Base-by-base conservation (phyloP, 2,797 vertebrate species). In the Momotus momota region DNA sequence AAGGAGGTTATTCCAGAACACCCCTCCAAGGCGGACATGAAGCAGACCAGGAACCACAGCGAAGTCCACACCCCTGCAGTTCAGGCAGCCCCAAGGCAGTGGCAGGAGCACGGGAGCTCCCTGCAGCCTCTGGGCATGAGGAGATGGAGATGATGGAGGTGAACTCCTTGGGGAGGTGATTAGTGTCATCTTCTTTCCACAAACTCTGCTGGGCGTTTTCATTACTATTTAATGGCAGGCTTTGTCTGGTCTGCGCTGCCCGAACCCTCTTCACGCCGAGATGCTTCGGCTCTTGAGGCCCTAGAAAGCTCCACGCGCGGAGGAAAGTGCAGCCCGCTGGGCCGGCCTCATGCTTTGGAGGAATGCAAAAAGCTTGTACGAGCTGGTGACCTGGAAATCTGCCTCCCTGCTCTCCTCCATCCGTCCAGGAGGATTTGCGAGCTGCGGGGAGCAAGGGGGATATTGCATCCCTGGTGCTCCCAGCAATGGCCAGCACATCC, bases 101-200 rank as follows among this genome's bases (percentile, higher is more conserved):
- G 57, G 60, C 49, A 55, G 79, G 61, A 87, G 27, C 38, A 26
- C 18, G 17, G 15, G 20, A 48, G 33, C 40, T 26, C 20, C 49
- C 78, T 48, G 57, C 38, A 75, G 78, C 73, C 94, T 72, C 51
- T 27, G 61, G 83, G 74, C 51, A 4, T 1, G 25, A 66, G 33
- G 93, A 79, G 72, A 45, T 40, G 43, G 62, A 62, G 81, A 13
- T 38, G 93, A 71, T 73, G 80, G 77, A 88, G 92, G 29, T 33
- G 71, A 93, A 33, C 18, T 85, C 86, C 90, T 45, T 6, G 4
- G 90, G 87, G 83, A 90, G 62, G 61, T 88, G 80, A 94, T 90
- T 86, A 85, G 92, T 48, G 61, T 66, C 23, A 0, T 72, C 61
- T 48, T 73, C 86, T 48, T 91, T 43, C 70, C 31, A 16, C 72